Evolutionary conservation across 1,140 invertebrate genomes (phyloP).

Genomic region (Zophobas morio): DNA sequence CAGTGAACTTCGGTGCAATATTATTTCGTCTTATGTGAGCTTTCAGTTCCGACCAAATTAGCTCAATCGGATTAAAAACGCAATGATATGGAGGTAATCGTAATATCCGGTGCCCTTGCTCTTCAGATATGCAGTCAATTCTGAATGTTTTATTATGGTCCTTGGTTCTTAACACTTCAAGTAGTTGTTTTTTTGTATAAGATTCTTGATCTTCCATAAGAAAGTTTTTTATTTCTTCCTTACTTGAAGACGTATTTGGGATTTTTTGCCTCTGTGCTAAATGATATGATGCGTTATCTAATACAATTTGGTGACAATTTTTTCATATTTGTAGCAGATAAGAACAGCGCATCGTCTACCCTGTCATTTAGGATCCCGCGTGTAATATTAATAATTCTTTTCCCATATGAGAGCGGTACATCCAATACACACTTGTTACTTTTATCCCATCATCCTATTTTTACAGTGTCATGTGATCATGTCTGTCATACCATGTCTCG

Average conservation of each 20-base stretch:
- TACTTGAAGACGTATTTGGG: too few species aligned
- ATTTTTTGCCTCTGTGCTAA: neutral
- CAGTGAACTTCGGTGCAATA: too few species aligned
- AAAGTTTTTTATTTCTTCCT: neutral
- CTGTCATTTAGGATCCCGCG: slow-evolving; percentile 1
- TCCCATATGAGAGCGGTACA: neutral
- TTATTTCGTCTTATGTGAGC: too few species aligned
- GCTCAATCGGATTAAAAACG: neutral
- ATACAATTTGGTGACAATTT: neutral
- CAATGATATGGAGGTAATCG: too few species aligned
- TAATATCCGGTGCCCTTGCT: too few species aligned
- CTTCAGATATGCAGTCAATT: neutral
- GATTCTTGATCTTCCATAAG: neutral
- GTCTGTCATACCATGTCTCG: too few species aligned
- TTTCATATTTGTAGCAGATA: slow-evolving; percentile 14
- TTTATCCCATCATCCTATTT: too few species aligned
- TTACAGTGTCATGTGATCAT: too few species aligned
- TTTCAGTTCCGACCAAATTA: neutral
- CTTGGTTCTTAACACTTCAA: too few species aligned
- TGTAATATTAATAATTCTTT: slow-evolving; percentile 5
- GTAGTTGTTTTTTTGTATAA: too few species aligned
- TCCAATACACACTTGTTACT: too few species aligned
- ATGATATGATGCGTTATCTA: neutral
- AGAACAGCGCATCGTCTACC: slow-evolving; percentile 17
- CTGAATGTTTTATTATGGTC: neutral